Base-by-base conservation (phyloP, 2,888 invertebrate genomes). In the Cyclophora punctaria region DNA sequence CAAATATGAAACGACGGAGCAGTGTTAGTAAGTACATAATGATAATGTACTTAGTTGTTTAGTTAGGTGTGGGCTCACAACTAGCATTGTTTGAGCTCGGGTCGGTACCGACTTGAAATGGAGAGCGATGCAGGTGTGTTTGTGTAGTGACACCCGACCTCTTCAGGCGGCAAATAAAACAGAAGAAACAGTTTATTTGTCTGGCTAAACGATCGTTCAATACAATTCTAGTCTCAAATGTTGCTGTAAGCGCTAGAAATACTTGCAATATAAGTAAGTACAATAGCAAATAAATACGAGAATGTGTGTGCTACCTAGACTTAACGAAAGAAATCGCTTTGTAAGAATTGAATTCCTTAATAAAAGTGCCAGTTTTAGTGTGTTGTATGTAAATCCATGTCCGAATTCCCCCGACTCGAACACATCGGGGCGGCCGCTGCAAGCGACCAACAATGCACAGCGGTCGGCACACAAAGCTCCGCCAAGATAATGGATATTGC, bases 401-500 rank as follows among this genome's bases (percentile, higher is more conserved):
- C 66, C 63, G 62, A 62, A 51, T 63, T 66, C 59, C 63, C 58
- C 64, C 54, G 56, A 71, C 65, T 72, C 72, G 75, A 74, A 77
- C 78, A 73, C 67, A 66, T 65, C 53, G 67, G 64, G 37, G 37
- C 37, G 37, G 37, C 69, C 68, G 67, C 63, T 73, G 77, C 74
- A 73, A 66, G 69, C 73, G 70, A 61, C 72, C 73, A 71, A 81
- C 79, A 82, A 80, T 78, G 79, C 76, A 64, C 72, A 61, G 71
- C 74, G 71, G 71, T 69, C 74, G 66, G 64, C 74, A 72, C 77
- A 82, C 79, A 83, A 83, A 82, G 80, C 78, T 73, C 69, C 63
- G 70, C 75, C 80, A 75, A 83, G 82, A 85, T 86, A 85, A 85
- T 86, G 83, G 85, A 85, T 85, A 85, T 87, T 86, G 85, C 83